These are phyloP conservation scores for Catharus fuscescens DNA, from an alignment of 2,113 vertebrate genomes.

Conservation along the genomic window DNA sequence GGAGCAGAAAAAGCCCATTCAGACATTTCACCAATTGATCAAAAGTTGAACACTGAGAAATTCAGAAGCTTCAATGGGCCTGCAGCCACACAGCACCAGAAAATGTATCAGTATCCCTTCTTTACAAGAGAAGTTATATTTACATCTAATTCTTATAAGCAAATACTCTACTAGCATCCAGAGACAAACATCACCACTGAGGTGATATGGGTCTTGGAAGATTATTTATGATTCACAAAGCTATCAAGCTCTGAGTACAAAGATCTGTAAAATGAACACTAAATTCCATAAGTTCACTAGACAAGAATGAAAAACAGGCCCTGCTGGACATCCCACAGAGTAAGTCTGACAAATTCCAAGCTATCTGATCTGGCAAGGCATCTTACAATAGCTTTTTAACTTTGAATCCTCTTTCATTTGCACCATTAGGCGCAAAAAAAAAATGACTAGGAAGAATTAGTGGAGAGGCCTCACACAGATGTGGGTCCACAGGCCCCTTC, in stretches of 20 bases:
- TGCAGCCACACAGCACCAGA: not conserved
- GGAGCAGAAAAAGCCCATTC: not conserved
- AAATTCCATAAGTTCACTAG: not conserved
- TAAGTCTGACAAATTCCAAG: not conserved
- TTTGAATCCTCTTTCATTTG: not conserved
- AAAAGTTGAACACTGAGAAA: not conserved
- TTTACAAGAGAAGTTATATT: not conserved
- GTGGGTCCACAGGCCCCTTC: not conserved
- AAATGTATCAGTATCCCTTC: not conserved
- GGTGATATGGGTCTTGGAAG: not conserved
- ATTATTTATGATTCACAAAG: not conserved
- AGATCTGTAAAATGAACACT: not conserved
- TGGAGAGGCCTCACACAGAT: not conserved
- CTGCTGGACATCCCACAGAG: not conserved
- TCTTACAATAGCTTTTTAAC: not conserved
- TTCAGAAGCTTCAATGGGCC: not conserved
- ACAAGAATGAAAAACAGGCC: not conserved
- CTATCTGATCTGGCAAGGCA: not conserved
- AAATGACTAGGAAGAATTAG: not conserved
- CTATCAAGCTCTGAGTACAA: not conserved
- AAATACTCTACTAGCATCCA: not conserved
- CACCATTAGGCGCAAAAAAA: not conserved
- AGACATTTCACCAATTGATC: not conserved
- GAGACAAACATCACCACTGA: not conserved
- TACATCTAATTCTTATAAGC: not conserved